phyloP scores from a whole-genome alignment of 2,888 invertebrate species.

The Pyrgus malvae region DNA sequence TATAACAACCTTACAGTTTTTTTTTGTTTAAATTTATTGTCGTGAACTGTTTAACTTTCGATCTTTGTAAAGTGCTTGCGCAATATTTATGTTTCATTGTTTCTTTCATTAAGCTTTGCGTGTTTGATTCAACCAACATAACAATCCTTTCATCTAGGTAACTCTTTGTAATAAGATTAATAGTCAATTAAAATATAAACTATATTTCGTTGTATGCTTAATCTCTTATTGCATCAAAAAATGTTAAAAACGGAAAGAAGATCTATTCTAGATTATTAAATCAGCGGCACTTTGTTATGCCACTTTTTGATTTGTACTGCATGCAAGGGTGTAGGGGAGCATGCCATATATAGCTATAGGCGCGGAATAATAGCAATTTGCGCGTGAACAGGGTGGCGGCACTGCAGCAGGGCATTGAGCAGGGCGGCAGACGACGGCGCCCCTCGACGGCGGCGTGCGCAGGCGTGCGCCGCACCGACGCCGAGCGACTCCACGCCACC shows the following conservation, averaged over 20 bases:
- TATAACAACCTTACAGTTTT: too few species aligned
- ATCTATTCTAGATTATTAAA: not conserved
- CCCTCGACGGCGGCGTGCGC: constrained; percentile 36
- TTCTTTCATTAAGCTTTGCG: too few species aligned
- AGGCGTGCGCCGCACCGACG: constrained; percentile 38
- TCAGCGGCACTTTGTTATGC: not conserved
- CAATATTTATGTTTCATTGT: too few species aligned
- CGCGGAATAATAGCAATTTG: constrained; percentile 45
- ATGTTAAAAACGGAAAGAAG: not conserved
- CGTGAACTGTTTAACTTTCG: too few species aligned
- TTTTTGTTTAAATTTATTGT: too few species aligned
- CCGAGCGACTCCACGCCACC: constrained; percentile 44
- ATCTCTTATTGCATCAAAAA: too few species aligned
- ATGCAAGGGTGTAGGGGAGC: constrained; percentile 25
- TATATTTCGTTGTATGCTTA: too few species aligned
- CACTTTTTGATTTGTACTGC: constrained; percentile 8
- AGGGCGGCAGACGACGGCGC: constrained; percentile 40
- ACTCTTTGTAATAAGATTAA: too few species aligned
- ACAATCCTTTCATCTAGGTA: too few species aligned
- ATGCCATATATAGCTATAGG: constrained; percentile 4
- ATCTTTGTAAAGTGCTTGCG: too few species aligned
- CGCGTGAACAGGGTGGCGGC: constrained; percentile 70
- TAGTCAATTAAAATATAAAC: too few species aligned
- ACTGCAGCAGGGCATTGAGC: constrained; percentile 46
- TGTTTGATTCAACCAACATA: too few species aligned